These are phyloP conservation scores for Tachina grossa DNA, from an alignment of 2,888 invertebrate genomes.

Conservation along the genomic window DNA sequence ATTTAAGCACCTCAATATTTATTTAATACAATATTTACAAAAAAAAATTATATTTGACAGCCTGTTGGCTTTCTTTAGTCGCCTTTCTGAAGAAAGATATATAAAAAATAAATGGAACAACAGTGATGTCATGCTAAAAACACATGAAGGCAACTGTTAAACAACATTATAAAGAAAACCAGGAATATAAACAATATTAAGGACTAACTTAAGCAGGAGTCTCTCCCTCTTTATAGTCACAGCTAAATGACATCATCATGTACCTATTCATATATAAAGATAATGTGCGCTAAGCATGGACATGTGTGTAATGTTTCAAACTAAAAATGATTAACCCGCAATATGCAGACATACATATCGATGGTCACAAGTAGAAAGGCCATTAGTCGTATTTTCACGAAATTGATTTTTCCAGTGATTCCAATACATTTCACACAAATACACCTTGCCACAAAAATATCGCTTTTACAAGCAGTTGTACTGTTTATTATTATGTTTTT, in stretches of 20 bases:
- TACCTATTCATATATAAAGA: background rate
- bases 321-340: background rate
- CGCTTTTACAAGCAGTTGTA: no score
- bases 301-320: background rate
- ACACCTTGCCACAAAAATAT: no score
- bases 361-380: no score
- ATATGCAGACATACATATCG: background rate
- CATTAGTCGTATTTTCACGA: no score
- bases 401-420: no score
- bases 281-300: background rate
- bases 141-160: background rate
- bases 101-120: constrained; percentile 23
- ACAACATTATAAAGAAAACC: background rate
- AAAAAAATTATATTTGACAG: constrained; percentile 2
- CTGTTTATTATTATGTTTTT: no score
- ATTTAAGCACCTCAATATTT: constrained; percentile 17
- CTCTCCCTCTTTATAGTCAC: background rate
- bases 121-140: constrained; percentile 44
- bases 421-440: no score
- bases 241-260: constrained; percentile 40
- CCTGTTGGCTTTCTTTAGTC: background rate
- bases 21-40: background rate
- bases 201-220: background rate
- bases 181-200: constrained; percentile 19
- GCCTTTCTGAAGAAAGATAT: background rate